Conservation (phyloP, 2,888 invertebrate genomes). For the Iselma pallidipennis region DNA sequence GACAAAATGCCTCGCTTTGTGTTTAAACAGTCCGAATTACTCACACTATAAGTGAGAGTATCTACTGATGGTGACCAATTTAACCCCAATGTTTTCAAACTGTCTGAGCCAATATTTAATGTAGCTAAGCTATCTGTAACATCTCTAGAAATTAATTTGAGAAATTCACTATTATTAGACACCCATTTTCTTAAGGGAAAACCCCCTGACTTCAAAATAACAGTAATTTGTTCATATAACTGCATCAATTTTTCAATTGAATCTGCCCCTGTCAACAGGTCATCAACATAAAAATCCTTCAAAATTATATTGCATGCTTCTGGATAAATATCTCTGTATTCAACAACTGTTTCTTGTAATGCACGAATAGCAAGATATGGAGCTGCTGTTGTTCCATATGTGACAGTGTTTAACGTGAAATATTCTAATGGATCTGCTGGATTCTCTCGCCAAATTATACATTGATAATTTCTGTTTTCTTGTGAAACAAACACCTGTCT, state of each 20-base stretch:
- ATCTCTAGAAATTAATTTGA: too few relatives aligned
- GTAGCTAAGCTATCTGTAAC: too few relatives aligned
- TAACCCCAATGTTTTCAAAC: too few relatives aligned
- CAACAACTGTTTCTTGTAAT: constrained; percentile 29
- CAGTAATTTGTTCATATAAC: too few relatives aligned
- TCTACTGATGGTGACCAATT: too few relatives aligned
- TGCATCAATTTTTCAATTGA: constrained; percentile 18
- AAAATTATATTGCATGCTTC: constrained; percentile 6
- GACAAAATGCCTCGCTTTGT: too few relatives aligned
- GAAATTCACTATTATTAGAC: too few relatives aligned
- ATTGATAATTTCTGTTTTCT: constrained; percentile 17
- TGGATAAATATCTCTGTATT: constrained; percentile 20
- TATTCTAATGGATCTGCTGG: constrained; percentile 16
- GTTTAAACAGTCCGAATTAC: too few relatives aligned
- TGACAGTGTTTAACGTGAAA: constrained; percentile 24
- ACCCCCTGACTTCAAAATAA: too few relatives aligned
- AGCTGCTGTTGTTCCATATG: constrained; percentile 17
- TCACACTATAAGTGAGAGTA: too few relatives aligned
- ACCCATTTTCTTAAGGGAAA: too few relatives aligned
- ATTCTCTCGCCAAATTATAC: constrained; percentile 24
- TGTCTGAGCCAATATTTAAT: too few relatives aligned
- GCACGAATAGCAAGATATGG: constrained; percentile 15
- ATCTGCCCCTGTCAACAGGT: not conserved
- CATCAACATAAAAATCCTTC: not conserved
- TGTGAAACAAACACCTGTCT: constrained; percentile 22